phyloP scores from a whole-genome alignment of 2,888 invertebrate genomes.

The Xylophagus ater region DNA sequence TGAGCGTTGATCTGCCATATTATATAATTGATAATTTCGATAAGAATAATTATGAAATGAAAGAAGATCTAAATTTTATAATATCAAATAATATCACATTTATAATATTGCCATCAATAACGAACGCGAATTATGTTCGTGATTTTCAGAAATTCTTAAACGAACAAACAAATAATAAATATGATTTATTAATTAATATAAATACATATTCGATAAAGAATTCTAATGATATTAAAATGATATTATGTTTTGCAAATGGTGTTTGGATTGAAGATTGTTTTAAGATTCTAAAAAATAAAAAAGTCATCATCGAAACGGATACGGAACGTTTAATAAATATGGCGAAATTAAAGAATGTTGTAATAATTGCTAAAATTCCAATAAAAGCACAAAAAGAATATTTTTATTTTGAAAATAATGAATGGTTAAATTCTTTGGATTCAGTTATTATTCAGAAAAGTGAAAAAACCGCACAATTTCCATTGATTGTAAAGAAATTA shows the following conservation, averaged over 20 bases:
- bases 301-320: constrained; percentile 22
- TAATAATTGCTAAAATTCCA: constrained; percentile 32
- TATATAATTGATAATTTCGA: constrained; percentile 17
- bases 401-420: constrained; percentile 30
- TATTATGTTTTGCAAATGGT: too few relatives aligned
- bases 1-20: constrained; percentile 29
- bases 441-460: constrained; percentile 35
- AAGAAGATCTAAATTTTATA: constrained; percentile 29
- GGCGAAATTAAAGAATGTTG: constrained; percentile 26
- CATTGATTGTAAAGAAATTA: constrained; percentile 33
- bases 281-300: constrained; percentile 1
- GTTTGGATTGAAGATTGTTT: constrained; percentile 31
- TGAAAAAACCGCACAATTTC: constrained; percentile 31
- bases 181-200: too few relatives aligned
- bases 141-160: too few relatives aligned
- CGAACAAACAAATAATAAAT: too few relatives aligned
- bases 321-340: constrained; percentile 23
- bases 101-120: constrained; percentile 21
- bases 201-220: too few relatives aligned
- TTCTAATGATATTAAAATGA: too few relatives aligned
- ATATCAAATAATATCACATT: too few relatives aligned
- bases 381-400: constrained; percentile 32
- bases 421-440: constrained; percentile 30
- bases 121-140: constrained; percentile 28
- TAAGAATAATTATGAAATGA: constrained; percentile 20